Evolutionary conservation across 2,113 vertebrate species (phyloP), one percentile per base, ranked within the genome.

Genomic region (Nerophis lumbriciformis): DNA sequence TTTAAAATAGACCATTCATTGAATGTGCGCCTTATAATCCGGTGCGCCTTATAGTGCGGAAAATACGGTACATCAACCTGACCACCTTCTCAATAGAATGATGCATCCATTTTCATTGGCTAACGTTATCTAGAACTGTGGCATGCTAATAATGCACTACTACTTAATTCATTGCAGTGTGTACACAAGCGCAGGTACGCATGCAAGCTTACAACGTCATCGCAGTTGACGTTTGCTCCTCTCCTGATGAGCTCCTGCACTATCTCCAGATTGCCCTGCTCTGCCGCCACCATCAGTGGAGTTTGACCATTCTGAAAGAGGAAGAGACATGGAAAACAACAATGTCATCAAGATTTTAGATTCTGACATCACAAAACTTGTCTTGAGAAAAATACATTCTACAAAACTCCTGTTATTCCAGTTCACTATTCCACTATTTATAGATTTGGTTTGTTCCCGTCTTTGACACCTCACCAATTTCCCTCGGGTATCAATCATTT

Each of bases 181-280:
- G 59, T 44, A 58, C 55, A 28, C 53, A 59, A 59, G n/a, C 21
- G 48, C 42, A 48, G 28, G 63, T 49, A 59, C 13, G 58, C 58
- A 28, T 59, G 58, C 39, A 55, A 53, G 69, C 84, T 89, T 89
- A 99, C 97, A 78, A 93, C 81, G 76, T 99, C 97, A 53, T 99
- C 97, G 78, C 97, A 87, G 85, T 98, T 93, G 75, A 96, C 90
- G 9, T 94, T 96, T 61, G 96, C 94, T 69, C 96, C 94, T 61
- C 94, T 96, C 80, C 85, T 93, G 56, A 99, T 92, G 72, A 99
- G 87, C 68, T 99, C 97, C 73, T 95, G 94, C 61, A 94, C 90
- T 7, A 99, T 97, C 77, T 98, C 95, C 82, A 99, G 78, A 75
- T 89, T 96, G 77, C 97, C 97, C 85, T 94, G 95, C 68, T 99